Conservation (phyloP, 2,113 vertebrate genomes). For the Silurus asotus region DNA sequence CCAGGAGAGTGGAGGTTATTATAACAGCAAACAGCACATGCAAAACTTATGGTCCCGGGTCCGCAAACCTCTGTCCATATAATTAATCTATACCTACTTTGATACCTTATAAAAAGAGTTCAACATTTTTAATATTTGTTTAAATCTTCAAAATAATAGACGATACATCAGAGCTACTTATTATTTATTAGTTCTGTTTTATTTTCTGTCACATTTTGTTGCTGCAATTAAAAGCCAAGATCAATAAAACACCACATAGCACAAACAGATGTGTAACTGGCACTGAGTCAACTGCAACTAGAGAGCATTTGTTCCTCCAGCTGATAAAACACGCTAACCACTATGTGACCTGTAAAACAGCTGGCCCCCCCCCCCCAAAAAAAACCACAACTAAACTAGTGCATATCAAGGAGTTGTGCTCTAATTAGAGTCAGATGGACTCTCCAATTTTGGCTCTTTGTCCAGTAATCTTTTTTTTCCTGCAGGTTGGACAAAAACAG, state of each 20-base stretch:
- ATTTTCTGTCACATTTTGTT: neutral
- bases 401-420: conserved; percentile 60
- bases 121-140: neutral
- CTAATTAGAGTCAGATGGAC: conserved; percentile 70
- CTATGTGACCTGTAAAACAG: conserved; percentile 58
- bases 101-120: neutral
- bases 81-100: neutral
- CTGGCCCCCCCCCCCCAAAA: neutral
- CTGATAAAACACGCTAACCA: conserved; percentile 68
- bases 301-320: conserved; percentile 70
- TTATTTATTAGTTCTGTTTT: neutral
- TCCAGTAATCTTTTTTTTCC: conserved; percentile 6
- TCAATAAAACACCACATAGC: conserved; percentile 60
- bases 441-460: neutral
- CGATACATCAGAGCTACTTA: neutral
- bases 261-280: conserved; percentile 61
- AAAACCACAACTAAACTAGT: neutral
- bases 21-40: no score
- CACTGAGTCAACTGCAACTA: conserved; percentile 57
- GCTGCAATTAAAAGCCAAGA: neutral
- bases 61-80: no score
- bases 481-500: neutral
- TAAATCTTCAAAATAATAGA: neutral
- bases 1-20: no score
- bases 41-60: no score